These are phyloP conservation scores for Meganola albula DNA, from an alignment of 2,888 invertebrate genomes.

Conservation along the genomic window DNA sequence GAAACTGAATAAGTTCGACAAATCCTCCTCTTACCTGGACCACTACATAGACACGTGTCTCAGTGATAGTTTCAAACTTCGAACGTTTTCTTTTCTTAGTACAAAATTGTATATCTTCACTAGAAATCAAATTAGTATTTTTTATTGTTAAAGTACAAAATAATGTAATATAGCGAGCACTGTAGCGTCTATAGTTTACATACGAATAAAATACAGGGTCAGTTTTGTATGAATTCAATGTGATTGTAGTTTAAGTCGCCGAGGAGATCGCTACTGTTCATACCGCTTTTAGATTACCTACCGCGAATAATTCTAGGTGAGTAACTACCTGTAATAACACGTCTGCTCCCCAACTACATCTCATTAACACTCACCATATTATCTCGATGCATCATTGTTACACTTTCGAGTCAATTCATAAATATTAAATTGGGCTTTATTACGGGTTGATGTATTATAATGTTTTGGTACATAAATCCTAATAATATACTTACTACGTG, in stretches of 20 bases:
- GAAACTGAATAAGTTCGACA: slow-evolving; percentile 78
- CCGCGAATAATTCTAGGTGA: slow-evolving; percentile 65
- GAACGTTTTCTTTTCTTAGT: slow-evolving; percentile 54
- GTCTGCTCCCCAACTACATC: slow-evolving; percentile 24
- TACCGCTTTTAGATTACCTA: slow-evolving; percentile 61
- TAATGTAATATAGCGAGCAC: slow-evolving; percentile 68
- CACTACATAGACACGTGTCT: slow-evolving; percentile 69
- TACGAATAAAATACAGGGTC: slow-evolving; percentile 75
- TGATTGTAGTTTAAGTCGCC: slow-evolving; percentile 76
- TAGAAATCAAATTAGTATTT: slow-evolving; percentile 56
- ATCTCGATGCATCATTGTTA: slow-evolving; percentile 28
- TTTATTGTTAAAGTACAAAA: slow-evolving; percentile 73
- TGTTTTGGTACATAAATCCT: slow-evolving; percentile 28
- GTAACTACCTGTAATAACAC: slow-evolving; percentile 39
- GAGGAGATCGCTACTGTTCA: slow-evolving; percentile 63
- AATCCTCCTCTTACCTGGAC: slow-evolving; percentile 76
- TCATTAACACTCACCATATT: slow-evolving; percentile 24
- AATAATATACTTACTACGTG: slow-evolving; percentile 18
- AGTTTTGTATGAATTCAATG: slow-evolving; percentile 78
- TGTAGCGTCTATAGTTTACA: slow-evolving; percentile 68
- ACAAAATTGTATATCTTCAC: slow-evolving; percentile 71
- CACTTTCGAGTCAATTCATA: slow-evolving; percentile 25
- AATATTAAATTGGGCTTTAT: slow-evolving; percentile 27
- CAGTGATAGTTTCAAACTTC: slow-evolving; percentile 40
- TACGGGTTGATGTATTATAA: slow-evolving; percentile 23